phyloP scores from a whole-genome alignment of 1,140 invertebrate species.

The Tachypleus tridentatus region DNA sequence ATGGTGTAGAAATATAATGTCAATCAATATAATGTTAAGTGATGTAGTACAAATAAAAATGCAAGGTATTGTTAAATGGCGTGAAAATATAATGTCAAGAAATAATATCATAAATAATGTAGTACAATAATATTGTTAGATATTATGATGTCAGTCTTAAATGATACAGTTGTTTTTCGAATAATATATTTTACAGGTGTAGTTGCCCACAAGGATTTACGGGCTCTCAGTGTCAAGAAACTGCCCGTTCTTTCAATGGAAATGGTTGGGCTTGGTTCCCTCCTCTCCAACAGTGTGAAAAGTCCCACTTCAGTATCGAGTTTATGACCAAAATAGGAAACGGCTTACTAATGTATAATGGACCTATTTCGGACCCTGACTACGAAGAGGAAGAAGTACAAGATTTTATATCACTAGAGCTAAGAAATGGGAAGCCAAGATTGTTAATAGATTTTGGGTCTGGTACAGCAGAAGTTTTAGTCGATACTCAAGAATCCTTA shows the following conservation, averaged over 20 bases:
- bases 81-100: too few species aligned
- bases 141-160: too few species aligned
- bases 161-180: too few species aligned
- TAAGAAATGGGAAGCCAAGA: conserved; percentile 77
- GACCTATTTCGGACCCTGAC: conserved; percentile 85
- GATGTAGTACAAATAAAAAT: too few species aligned
- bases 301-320: conserved; percentile 85
- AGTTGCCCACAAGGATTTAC: conserved; percentile 82
- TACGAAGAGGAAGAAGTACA: conserved; percentile 47
- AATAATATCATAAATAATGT: too few species aligned
- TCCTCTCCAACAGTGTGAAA: conserved; percentile 87
- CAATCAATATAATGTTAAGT: too few species aligned
- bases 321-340: conserved; percentile 83
- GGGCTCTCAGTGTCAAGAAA: conserved; percentile 91
- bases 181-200: conserved; percentile 38
- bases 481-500: conserved; percentile 72
- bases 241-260: conserved; percentile 77
- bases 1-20: too few species aligned
- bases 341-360: conserved; percentile 88
- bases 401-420: conserved; percentile 88
- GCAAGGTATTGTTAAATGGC: too few species aligned
- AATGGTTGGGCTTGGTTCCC: conserved; percentile 95
- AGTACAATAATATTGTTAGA: too few species aligned
- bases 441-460: conserved; percentile 90
- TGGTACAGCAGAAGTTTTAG: conserved; percentile 72